Percentiles rank a stretch among this genome's conserved stretches.
phyloP scores from a whole-genome alignment of 2,888 invertebrate species.

The Pristionchus fissidentatus region DNA sequence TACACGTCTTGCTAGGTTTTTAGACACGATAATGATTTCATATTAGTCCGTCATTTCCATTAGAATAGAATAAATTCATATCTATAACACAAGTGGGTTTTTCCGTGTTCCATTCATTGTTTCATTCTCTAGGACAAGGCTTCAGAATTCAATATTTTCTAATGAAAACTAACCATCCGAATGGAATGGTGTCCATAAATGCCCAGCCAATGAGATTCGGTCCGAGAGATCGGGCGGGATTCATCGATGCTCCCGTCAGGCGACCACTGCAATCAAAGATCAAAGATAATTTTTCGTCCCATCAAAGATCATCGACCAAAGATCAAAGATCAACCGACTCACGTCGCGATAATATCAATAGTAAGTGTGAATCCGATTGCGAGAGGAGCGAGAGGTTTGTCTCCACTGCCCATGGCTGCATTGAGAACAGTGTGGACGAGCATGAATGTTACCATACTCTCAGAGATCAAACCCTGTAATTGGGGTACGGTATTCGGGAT shows the following conservation, averaged over 20 bases:
- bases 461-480: constrained; percentile 53
- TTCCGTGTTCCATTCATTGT: too few relatives aligned
- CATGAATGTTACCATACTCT: constrained; percentile 58
- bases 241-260: constrained; percentile 77
- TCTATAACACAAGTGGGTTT: too few relatives aligned
- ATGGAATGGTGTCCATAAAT: neutral
- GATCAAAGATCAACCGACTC: constrained; percentile 38
- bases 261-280: constrained; percentile 67
- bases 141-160: neutral
- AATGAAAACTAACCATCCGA: constrained; percentile 19
- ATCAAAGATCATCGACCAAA: neutral
- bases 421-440: constrained; percentile 74
- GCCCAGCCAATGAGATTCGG: constrained; percentile 73
- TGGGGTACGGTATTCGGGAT: too few relatives aligned
- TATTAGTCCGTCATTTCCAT: too few relatives aligned
- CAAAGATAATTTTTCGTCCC: neutral
- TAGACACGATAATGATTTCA: too few relatives aligned
- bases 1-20: too few relatives aligned
- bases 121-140: too few relatives aligned
- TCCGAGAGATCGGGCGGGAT: constrained; percentile 77
- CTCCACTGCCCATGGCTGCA: constrained; percentile 72
- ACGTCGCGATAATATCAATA: constrained; percentile 76
- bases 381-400: constrained; percentile 74
- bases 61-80: too few relatives aligned
- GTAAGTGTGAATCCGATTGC: constrained; percentile 76